Base-by-base conservation (phyloP, 30 jellyfish, hydroid and myxozoan species). In the Turritopsis dohrnii region DNA sequence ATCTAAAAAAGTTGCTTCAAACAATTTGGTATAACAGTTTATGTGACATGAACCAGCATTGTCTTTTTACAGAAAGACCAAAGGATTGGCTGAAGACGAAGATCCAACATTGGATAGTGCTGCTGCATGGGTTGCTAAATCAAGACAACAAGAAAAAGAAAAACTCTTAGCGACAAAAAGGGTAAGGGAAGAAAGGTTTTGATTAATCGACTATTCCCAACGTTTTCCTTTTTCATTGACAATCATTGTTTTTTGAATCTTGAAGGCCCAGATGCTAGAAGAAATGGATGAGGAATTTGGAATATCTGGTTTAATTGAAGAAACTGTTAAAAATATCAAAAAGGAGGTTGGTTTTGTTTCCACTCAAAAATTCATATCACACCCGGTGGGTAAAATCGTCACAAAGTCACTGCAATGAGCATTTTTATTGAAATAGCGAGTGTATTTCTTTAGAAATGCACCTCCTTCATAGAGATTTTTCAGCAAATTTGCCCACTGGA, bases 261-360 rank as follows among this genome's bases (percentile, higher is more conserved):
- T 81, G 20, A 72, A 92, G 98, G 98, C 96, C 7, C 86, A 93
- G 74, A 65, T 86, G 92, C 83, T 93, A 89, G 98, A 88, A 80
- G 96, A 88, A 75, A 82, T 88, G 93, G 98, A 93, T 79, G 91
- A 85, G 27, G 98, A 93, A 52, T 93, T 93, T 75, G 98, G 98
- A 28, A 87, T 93, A 1, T 87, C 96, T 13, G 87, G 83, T 71
- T 74, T 90, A 20, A 81, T 87, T 28, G 84, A 84, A 21, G 86
- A 86, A 77, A 90, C 83, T 25, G 65, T 90, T 29, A 66, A 66
- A 28, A 77, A 77, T 27, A 75, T 75, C 25, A 77, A 77, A 52
- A 25, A 77, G 21, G 72, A 77, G 85, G 85, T 77, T 13, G 13
- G 60, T 41, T 41, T 41, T 41, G 5, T 5, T 41, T 41, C 60